Evolutionary conservation across 2,113 vertebrate genomes (phyloP).

Genomic region (Eulemur macaco): DNA sequence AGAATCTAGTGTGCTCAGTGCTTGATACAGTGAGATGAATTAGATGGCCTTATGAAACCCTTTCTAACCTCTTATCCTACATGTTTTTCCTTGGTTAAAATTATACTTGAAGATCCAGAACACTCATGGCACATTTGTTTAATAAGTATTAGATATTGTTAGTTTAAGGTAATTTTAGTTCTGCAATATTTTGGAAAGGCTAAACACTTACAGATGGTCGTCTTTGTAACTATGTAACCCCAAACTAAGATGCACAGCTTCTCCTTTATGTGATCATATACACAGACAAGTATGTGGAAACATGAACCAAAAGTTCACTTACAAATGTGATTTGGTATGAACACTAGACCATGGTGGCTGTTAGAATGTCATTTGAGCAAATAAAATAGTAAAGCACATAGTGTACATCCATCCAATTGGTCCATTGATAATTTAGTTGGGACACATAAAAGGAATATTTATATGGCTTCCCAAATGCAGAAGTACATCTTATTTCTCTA

Average conservation of each 20-base stretch:
- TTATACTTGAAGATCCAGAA: conserved; percentile 33
- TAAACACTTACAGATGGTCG: background rate
- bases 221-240: conserved; percentile 9
- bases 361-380: conserved; percentile 38
- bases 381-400: background rate
- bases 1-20: background rate
- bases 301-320: background rate
- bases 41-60: conserved; percentile 34
- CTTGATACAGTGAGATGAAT: background rate
- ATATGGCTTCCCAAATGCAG: conserved; percentile 46
- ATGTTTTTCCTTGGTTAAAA: conserved; percentile 12
- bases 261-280: background rate
- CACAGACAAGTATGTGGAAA: background rate
- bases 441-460: conserved; percentile 29
- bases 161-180: conserved; percentile 50
- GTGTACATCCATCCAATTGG: background rate
- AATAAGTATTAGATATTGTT: conserved; percentile 1
- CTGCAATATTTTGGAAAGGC: conserved; percentile 39
- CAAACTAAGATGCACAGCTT: background rate
- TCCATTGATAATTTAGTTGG: background rate
- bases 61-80: background rate
- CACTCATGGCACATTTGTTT: conserved; percentile 24
- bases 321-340: background rate
- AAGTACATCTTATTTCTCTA: conserved; percentile 53
- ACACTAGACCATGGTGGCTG: background rate